Percentiles rank a stretch among this genome's conserved stretches.
These are phyloP conservation scores for Leptestheria dahalacensis DNA, from an alignment of 1,140 invertebrate species.

Conservation along the genomic window DNA sequence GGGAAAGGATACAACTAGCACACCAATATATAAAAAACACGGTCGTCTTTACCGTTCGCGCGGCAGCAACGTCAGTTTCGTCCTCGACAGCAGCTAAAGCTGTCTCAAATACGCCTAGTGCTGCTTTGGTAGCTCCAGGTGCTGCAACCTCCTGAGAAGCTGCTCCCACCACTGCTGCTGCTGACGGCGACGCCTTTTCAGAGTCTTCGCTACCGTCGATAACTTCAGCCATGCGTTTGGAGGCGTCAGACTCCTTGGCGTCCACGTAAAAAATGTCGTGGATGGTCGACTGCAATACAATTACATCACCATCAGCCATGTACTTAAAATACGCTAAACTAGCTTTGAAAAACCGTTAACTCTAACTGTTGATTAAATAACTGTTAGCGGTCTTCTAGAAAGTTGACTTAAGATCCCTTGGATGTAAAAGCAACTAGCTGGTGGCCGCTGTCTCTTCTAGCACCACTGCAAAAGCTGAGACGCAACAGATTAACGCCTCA, in stretches of 20 bases:
- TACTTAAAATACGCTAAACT: background rate
- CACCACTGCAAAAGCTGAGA: background rate
- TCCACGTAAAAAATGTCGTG: conserved; percentile 81
- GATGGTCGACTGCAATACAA: conserved; percentile 57
- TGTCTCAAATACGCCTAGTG: conserved; percentile 40
- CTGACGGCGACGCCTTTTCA: background rate
- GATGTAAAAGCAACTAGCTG: background rate
- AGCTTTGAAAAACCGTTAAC: background rate
- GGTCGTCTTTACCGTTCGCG: conserved; percentile 59
- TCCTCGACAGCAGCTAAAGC: conserved; percentile 86
- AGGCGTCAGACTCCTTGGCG: conserved; percentile 40
- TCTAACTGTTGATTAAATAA: conserved; percentile 5
- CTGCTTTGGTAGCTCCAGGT: conserved; percentile 19
- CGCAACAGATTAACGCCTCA: background rate
- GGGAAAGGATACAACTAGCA: too few species aligned
- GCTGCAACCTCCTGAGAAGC: conserved; percentile 3
- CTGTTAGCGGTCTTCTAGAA: background rate
- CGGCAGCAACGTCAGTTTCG: conserved; percentile 82
- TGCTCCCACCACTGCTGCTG: background rate
- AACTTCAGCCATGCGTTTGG: conserved; percentile 44
- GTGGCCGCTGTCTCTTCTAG: background rate
- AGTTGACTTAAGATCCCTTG: background rate
- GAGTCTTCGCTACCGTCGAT: conserved; percentile 28
- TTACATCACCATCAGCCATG: conserved; percentile 14
- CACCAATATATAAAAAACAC: too few species aligned